These are phyloP conservation scores for Ptyas mucosa DNA, from an alignment of 2,113 vertebrate species.

Conservation along the genomic window DNA sequence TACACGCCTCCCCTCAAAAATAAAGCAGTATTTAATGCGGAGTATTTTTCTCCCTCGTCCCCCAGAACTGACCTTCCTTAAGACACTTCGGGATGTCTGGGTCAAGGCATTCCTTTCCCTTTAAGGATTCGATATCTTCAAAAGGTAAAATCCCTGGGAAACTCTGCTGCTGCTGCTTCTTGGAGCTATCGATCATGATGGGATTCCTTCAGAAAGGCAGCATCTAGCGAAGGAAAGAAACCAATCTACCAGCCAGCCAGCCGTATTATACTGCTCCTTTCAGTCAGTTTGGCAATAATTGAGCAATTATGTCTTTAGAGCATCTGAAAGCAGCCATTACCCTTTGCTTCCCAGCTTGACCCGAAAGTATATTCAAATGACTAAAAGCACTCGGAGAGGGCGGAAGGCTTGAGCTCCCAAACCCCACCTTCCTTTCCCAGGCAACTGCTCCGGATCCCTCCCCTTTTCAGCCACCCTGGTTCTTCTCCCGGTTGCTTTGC, in stretches of 20 bases:
- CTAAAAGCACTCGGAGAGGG: constrained; percentile 21
- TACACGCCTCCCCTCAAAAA: background rate
- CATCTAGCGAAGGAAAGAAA: constrained; percentile 42
- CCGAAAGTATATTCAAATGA: constrained; percentile 26
- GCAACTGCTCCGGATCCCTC: constrained; percentile 50
- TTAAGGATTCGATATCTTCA: constrained; percentile 66
- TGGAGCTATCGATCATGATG: constrained; percentile 81
- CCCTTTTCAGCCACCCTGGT: constrained; percentile 30
- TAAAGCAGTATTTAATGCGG: background rate
- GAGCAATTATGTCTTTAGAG: constrained; percentile 16
- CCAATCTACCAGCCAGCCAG: background rate
- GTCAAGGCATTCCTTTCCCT: constrained; percentile 79
- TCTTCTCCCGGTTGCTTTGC: constrained; percentile 50
- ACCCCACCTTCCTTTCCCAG: constrained; percentile 64
- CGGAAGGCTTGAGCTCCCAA: constrained; percentile 45
- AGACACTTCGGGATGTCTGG: constrained; percentile 76
- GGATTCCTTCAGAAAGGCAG: constrained; percentile 58
- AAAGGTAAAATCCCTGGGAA: constrained; percentile 72
- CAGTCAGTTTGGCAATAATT: background rate
- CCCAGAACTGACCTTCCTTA: constrained; percentile 74
- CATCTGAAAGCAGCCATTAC: constrained; percentile 47
- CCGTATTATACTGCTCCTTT: background rate
- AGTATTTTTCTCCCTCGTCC: constrained; percentile 11
- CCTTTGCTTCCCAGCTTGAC: constrained; percentile 35
- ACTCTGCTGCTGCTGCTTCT: constrained; percentile 72